These are phyloP conservation scores for Gnathonemus longibarbis DNA, from an alignment of 2,113 vertebrate species.

Conservation along the genomic window DNA sequence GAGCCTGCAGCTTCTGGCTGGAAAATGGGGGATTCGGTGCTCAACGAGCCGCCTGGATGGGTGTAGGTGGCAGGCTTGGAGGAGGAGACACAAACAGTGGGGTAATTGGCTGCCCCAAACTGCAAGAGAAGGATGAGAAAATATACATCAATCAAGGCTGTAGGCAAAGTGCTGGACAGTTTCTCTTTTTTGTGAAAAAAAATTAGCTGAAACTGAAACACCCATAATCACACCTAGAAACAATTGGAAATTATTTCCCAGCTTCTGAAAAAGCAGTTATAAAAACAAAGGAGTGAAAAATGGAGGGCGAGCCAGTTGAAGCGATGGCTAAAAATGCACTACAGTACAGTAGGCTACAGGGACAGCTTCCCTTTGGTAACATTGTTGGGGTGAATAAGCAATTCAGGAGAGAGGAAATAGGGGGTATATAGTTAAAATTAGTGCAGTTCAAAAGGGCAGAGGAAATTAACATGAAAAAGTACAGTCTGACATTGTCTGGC, in stretches of 20 bases:
- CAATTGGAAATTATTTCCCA: not conserved
- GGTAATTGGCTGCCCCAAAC: not conserved
- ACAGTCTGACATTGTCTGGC: not conserved
- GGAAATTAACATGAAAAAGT: not conserved
- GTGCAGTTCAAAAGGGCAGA: not conserved
- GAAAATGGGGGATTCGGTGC: not conserved
- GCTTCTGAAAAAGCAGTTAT: not conserved
- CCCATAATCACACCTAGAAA: not conserved
- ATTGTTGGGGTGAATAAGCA: not conserved
- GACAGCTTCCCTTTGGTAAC: not conserved
- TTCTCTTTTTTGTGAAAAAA: not conserved
- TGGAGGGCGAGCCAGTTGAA: not conserved
- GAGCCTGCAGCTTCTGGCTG: not conserved
- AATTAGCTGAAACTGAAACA: not conserved
- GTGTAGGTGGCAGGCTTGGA: not conserved
- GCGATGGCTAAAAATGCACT: not conserved
- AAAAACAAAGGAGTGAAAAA: not conserved
- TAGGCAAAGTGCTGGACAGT: not conserved
- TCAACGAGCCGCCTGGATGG: not conserved
- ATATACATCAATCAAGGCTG: not conserved
- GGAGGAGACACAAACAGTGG: not conserved
- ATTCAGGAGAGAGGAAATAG: not conserved
- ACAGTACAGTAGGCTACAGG: not conserved
- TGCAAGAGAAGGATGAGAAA: not conserved
- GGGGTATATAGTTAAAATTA: not conserved